phyloP scores from a whole-genome alignment of 2,888 invertebrate genomes.

The Agrochola lota region DNA sequence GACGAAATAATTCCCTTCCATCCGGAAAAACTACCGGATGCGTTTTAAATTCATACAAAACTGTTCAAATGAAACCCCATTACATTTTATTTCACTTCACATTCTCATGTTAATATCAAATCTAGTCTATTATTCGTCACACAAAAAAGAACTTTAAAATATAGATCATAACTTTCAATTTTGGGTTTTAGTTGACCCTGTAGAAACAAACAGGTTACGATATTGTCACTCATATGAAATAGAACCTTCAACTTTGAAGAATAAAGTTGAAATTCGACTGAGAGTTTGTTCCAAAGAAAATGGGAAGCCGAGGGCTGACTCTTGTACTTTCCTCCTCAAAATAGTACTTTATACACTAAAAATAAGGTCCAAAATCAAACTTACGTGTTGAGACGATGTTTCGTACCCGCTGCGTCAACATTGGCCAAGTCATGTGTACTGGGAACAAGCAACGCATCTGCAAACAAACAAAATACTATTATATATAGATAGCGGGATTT shows the following conservation, averaged over 20 bases:
- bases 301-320: constrained; percentile 59
- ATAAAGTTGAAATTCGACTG: constrained; percentile 69
- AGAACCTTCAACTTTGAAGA: constrained; percentile 41
- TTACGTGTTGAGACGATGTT: constrained; percentile 72
- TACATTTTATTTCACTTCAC: constrained; percentile 75
- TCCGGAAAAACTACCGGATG: constrained; percentile 30
- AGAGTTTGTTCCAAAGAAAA: constrained; percentile 48
- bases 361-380: constrained; percentile 71
- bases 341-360: constrained; percentile 29
- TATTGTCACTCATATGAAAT: constrained; percentile 53
- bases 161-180: constrained; percentile 30
- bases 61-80: constrained; percentile 75
- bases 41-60: constrained; percentile 69
- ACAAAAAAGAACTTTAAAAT: constrained; percentile 57
- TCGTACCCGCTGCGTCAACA: constrained; percentile 70
- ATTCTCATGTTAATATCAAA: constrained; percentile 82
- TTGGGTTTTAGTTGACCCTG: constrained; percentile 11
- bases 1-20: constrained; percentile 37
- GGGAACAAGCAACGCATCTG: constrained; percentile 82
- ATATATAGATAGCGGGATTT: constrained; percentile 58
- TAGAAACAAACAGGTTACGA: constrained; percentile 19
- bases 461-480: constrained; percentile 77
- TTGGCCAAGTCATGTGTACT: constrained; percentile 75
- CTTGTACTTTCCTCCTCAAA: constrained; percentile 27
- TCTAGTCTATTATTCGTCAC: constrained; percentile 57